Base-by-base conservation (phyloP, 1,140 invertebrate species). In the Megathymus violae region DNA sequence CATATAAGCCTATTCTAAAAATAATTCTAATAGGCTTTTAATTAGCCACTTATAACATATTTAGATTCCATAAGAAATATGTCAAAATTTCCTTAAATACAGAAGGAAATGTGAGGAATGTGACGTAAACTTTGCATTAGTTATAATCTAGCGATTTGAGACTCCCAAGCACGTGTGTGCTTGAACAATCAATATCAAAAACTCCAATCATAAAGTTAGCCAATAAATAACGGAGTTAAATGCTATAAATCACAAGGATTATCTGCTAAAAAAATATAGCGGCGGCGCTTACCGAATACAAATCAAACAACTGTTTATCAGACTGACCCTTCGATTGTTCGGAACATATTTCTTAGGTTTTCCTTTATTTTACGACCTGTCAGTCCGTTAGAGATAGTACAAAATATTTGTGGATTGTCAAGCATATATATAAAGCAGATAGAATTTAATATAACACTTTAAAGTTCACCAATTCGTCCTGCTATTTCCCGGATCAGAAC, bases 171-270 rank as follows among this genome's bases (percentile, higher is more conserved):
- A 2, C 34, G 7, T 7, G n/a, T 36, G 4, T 36, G n/a, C 7
- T 6, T 31, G 1, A n/a, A n/a, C 4, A 31, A 51, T 63, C 17
- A 31, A 46, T 38, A 54, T 52, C 60, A 50, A 19, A 56, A 34
- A 62, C 59, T 58, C 64, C 50, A 68, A 71, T 61, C 59, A 68
- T 17, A 71, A 70, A 69, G 38, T 74, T 68, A 4, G 6, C 0
- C 36, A 62, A 74, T 74, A 74, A 66, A 74, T 74, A 64, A 67
- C 19, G 40, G 46, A 62, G 44, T 71, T 71, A 67, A 64, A 71
- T 47, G 43, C 60, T 15, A 74, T 71, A 74, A 64, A 68, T 74
- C 72, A 70, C 13, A 17, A 10, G 65, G 72, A 74, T 74, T 64
- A 74, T 71, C 71, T 66, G 41, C 58, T 46, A 58, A 62, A 66